Percentiles rank a stretch among this genome's conserved stretches.
These are phyloP conservation scores for Mythimna vitellina DNA, from an alignment of 2,888 invertebrate species.

Conservation along the genomic window DNA sequence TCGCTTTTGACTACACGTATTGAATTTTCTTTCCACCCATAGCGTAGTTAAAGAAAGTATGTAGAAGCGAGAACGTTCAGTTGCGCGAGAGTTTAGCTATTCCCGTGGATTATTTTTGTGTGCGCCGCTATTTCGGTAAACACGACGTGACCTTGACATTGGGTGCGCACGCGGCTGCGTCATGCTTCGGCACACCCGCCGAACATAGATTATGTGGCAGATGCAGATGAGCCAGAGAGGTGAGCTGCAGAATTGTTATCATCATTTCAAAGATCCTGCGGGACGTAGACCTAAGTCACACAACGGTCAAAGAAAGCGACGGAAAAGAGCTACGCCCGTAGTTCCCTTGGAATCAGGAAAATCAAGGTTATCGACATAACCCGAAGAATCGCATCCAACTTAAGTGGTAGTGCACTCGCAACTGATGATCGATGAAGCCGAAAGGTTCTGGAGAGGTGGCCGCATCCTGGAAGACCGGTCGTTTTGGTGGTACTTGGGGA, in stretches of 20 bases:
- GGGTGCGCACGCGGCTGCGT: constrained; percentile 60
- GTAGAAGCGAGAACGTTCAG: constrained; percentile 8
- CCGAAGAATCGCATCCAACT: too few relatives aligned
- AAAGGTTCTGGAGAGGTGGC: too few relatives aligned
- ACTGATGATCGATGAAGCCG: too few relatives aligned
- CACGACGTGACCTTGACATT: constrained; percentile 71
- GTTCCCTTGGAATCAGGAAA: too few relatives aligned
- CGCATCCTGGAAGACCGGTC: too few relatives aligned
- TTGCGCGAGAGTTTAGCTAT: constrained; percentile 34
- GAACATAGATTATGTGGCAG: constrained; percentile 37
- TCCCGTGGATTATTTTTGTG: constrained; percentile 59
- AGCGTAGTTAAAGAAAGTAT: constrained; percentile 7
- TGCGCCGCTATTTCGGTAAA: constrained; percentile 62
- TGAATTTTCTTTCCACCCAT: neutral
- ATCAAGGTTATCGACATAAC: too few relatives aligned
- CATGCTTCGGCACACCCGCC: constrained; percentile 59
- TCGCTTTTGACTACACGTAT: too few relatives aligned
- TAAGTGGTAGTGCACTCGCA: too few relatives aligned
- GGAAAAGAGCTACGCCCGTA: too few relatives aligned
- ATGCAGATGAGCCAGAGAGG: constrained; percentile 22
- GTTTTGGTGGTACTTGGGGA: too few relatives aligned
- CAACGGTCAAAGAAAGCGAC: too few relatives aligned
- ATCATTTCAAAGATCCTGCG: neutral
- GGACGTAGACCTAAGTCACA: neutral
- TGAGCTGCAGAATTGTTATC: neutral